Evolutionary conservation across 2,113 vertebrate species (phyloP).

Genomic region (Eptesicus fuscus): DNA sequence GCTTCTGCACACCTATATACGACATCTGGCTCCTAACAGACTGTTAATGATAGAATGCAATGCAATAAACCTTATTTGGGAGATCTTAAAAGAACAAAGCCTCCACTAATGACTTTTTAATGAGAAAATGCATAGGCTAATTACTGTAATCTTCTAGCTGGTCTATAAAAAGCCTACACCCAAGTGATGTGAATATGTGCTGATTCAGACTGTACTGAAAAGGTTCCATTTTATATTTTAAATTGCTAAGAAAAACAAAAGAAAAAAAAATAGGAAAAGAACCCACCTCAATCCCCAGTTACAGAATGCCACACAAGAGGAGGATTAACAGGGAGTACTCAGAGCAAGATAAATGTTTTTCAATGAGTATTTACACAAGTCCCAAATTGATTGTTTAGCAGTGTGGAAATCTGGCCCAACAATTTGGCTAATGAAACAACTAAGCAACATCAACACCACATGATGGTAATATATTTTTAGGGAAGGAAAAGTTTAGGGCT

Average conservation of each 20-base stretch:
- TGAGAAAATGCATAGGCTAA: conserved; percentile 79
- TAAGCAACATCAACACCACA: background rate
- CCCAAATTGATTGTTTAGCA: background rate
- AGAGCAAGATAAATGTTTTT: background rate
- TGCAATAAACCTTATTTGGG: conserved; percentile 68
- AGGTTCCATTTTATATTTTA: conserved; percentile 36
- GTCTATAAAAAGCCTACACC: conserved; percentile 62
- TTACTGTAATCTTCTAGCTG: conserved; percentile 71
- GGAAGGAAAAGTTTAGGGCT: background rate
- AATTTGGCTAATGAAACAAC: background rate
- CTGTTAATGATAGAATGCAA: conserved; percentile 61
- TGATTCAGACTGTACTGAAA: conserved; percentile 53
- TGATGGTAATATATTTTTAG: background rate
- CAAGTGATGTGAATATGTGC: conserved; percentile 54
- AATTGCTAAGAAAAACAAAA: background rate
- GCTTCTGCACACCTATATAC: background rate
- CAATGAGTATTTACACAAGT: background rate
- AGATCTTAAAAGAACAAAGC: conserved; percentile 76
- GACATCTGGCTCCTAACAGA: conserved; percentile 68
- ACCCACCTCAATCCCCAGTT: background rate
- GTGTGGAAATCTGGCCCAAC: background rate
- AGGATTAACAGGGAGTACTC: background rate
- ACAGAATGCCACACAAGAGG: background rate
- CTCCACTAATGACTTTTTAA: conserved; percentile 82
- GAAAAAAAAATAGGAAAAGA: background rate